A percentile compares a stretch with the other conserved stretches of the same genome.
Conservation (phyloP, 2,797 vertebrate genomes). For the Liasis olivaceus region DNA sequence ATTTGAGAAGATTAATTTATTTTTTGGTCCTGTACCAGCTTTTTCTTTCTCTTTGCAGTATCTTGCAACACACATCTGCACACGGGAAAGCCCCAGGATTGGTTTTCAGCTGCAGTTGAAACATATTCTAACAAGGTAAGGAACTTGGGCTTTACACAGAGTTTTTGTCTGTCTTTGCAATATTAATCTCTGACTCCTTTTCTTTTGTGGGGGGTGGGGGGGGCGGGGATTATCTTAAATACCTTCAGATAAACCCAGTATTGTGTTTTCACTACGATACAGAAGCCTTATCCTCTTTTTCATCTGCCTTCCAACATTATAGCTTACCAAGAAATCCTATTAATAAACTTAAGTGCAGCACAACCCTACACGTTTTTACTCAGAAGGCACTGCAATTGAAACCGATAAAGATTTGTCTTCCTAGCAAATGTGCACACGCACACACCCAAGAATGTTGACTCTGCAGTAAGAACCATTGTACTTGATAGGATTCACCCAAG, state of each 20-base stretch:
- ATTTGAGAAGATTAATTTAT: too few species aligned
- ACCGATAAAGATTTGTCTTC: not conserved
- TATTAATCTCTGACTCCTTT: too few species aligned
- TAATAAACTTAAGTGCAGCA: not conserved
- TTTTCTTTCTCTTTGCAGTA: too few species aligned
- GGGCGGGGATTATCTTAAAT: not conserved
- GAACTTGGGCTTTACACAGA: too few species aligned
- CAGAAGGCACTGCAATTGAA: not conserved
- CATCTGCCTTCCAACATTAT: not conserved
- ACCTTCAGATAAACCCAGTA: not conserved
- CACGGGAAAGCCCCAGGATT: too few species aligned
- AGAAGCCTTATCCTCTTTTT: not conserved
- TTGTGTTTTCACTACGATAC: not conserved
- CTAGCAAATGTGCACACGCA: too few species aligned
- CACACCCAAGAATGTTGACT: not conserved
- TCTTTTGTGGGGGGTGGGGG: too few species aligned
- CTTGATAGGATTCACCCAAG: not conserved
- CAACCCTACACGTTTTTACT: not conserved
- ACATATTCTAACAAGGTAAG: too few species aligned
- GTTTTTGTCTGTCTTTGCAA: too few species aligned
- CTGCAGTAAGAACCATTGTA: not conserved
- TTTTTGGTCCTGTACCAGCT: too few species aligned
- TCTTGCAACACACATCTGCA: too few species aligned
- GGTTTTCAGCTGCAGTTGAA: too few species aligned
- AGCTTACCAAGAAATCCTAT: not conserved